These are phyloP conservation scores for Loriculus beryllinus DNA, from an alignment of 2,797 vertebrate species.

Conservation along the genomic window DNA sequence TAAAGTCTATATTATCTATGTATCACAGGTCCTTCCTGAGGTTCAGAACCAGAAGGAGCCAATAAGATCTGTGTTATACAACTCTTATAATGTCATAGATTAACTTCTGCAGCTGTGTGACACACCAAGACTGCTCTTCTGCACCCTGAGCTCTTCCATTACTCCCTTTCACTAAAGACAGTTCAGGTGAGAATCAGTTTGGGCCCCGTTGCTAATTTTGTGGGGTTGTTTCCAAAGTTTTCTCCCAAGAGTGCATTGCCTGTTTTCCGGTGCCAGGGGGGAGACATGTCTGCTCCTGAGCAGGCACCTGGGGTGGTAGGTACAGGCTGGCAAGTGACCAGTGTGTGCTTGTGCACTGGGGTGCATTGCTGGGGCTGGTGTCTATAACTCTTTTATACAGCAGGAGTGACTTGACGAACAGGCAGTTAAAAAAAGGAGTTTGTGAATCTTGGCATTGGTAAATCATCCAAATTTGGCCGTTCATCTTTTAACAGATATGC, in stretches of 20 bases:
- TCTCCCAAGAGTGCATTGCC: not conserved
- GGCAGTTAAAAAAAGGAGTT: not conserved
- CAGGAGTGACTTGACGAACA: not conserved
- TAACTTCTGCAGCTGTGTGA: not conserved
- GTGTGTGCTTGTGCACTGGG: not conserved
- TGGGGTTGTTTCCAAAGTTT: not conserved
- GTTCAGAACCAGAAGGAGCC: not conserved
- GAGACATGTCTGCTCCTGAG: not conserved
- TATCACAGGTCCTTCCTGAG: not conserved
- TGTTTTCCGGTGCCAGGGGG: rapidly evolving
- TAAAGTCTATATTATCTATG: not conserved
- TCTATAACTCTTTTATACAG: rapidly evolving
- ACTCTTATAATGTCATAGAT: not conserved
- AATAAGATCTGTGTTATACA: not conserved
- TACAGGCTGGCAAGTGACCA: not conserved
- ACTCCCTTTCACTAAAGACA: not conserved
- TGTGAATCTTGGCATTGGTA: not conserved
- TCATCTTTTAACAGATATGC: not conserved
- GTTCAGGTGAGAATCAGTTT: not conserved
- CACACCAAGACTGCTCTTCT: not conserved
- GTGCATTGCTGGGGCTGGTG: not conserved
- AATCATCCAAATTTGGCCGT: conserved; percentile 13
- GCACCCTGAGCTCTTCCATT: not conserved
- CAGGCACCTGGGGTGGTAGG: not conserved
- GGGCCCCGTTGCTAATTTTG: not conserved